phyloP scores from a whole-genome alignment of 2,113 vertebrate genomes.

The Otus sunia region DNA sequence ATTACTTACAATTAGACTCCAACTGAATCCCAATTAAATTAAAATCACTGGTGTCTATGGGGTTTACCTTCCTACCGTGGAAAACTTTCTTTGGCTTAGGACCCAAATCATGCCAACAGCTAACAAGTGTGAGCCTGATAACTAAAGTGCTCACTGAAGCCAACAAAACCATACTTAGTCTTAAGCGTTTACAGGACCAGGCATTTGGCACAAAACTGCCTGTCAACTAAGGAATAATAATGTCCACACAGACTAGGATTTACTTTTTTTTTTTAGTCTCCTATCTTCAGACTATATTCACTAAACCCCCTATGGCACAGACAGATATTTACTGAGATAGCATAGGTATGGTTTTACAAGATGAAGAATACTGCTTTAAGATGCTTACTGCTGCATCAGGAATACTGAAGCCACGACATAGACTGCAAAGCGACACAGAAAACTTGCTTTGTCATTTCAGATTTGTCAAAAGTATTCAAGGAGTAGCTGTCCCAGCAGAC shows the following conservation, averaged over 20 bases:
- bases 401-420: not conserved
- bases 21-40: conserved; percentile 61
- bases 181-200: not conserved
- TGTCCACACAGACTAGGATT: conserved; percentile 45
- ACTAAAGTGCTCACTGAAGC: not conserved
- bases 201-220: conserved; percentile 12
- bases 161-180: not conserved
- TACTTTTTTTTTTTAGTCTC: not conserved
- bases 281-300: not conserved
- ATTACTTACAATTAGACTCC: conserved; percentile 23
- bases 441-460: conserved; percentile 16
- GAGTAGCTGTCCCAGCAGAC: conserved; percentile 9
- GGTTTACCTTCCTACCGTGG: conserved; percentile 41
- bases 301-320: not conserved
- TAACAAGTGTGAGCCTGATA: not conserved
- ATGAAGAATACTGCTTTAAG: not conserved
- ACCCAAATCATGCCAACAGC: not conserved
- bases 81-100: conserved; percentile 23
- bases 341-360: not conserved
- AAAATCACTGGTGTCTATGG: conserved; percentile 59
- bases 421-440: not conserved
- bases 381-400: not conserved
- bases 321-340: not conserved
- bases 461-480: conserved; percentile 25
- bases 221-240: conserved; percentile 29